Evolutionary conservation across 2,113 vertebrate species (phyloP), one percentile per base, ranked within the genome.

Genomic region (Arenaria interpres): DNA sequence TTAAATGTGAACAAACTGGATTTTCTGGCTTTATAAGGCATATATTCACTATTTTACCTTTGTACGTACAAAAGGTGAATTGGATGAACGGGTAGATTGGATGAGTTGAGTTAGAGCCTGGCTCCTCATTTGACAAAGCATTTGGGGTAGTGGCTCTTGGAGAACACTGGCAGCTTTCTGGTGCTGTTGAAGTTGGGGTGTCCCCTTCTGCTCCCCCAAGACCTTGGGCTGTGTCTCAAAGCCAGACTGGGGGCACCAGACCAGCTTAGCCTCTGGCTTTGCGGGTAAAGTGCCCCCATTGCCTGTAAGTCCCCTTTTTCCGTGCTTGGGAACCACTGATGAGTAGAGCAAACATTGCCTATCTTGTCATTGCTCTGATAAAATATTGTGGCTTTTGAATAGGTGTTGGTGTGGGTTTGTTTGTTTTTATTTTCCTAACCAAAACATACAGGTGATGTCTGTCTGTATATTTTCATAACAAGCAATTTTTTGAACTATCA

Each of bases 21-120:
- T 95, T 90, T 93, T 90, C 93, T 92, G 86, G 89, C 94, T 97
- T 85, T 89, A 4, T 77, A 12, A 84, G 76, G 51, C 28, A 80
- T 69, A 24, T 12, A 30, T 45, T 83, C 30, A 4, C 22, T 80
- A 2, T 50, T 92, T 77, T 90, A 67, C 64, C 77, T 71, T 46
- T 75, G 59, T 90, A 15, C n/a, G 90, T 92, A 9, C 33, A 7
- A 21, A 12, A 50, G 60, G n/a, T 63, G 76, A 59, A 2, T 56
- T 46, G 79, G 20, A 13, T 60, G 56, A 68, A 60, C 0, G 6
- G 25, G 16, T 28, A 25, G 45, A 14, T 39, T 35, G 68, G 7
- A 5, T 11, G 45, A 54, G 5, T 35, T 15, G 53, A 27, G 9
- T 66, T 87, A 56, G 43, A 75, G 32, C 8, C 37, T 67, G 54